Evolutionary conservation across 2,888 invertebrate genomes (phyloP).

Genomic region (Schrankia costaestrigalis): DNA sequence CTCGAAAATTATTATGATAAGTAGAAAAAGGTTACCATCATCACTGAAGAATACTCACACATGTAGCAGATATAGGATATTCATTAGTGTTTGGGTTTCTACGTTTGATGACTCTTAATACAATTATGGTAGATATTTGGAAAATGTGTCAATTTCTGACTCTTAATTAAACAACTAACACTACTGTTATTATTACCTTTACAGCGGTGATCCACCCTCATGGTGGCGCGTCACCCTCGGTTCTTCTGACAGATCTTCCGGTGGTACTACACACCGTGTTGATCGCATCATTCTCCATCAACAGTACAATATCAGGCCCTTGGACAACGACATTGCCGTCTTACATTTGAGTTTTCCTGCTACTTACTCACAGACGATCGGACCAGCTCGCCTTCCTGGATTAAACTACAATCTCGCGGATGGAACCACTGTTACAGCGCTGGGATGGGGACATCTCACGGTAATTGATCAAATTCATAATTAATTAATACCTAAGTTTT

Average conservation of each 20-base stretch:
- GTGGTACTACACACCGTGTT: constrained; percentile 32
- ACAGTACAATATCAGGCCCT: constrained; percentile 19
- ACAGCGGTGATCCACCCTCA: no score
- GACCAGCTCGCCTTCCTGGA: constrained; percentile 36
- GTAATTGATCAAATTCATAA: constrained; percentile 30
- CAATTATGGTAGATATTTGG: no score
- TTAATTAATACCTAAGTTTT: no score
- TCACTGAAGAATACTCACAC: no score
- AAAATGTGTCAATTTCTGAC: no score
- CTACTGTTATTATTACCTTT: no score
- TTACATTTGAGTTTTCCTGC: constrained; percentile 33
- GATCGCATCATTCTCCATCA: constrained; percentile 29
- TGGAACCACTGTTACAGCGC: constrained; percentile 10
- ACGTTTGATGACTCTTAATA: no score
- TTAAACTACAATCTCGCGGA: constrained; percentile 6
- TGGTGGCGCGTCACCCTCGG: constrained; percentile 46
- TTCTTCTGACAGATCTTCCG: constrained; percentile 24
- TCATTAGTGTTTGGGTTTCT: no score
- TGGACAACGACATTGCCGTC: constrained; percentile 44
- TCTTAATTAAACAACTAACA: no score
- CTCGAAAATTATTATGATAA: no score
- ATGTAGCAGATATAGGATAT: no score
- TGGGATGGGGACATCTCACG: constrained; percentile 46
- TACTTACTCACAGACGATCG: constrained; percentile 21
- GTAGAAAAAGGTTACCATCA: no score